Evolutionary conservation across 2,888 invertebrate genomes (phyloP), one percentile per base, ranked within the genome.

Genomic region (Mamestra brassicae): DNA sequence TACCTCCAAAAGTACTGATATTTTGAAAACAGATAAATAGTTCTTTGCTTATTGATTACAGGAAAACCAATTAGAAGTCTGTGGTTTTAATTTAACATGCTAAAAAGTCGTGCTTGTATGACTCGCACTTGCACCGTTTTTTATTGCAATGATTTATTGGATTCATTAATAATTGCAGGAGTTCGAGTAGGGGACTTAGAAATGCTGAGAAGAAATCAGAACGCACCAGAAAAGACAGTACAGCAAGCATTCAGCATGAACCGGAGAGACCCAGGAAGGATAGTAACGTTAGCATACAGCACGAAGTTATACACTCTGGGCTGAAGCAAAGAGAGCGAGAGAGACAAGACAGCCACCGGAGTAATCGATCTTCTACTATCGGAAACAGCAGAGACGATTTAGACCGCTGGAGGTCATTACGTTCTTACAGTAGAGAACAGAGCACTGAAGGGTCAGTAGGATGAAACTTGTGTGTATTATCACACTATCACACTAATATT

Each of bases 361-460:
- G 96, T 87, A 97, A 95, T 84, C 92, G 95, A 2, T 96, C 96
- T 4, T 96, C 96, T 55, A 96, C 93, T 5, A 93, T 96, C 77
- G 96, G 96, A 2, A 96, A 95, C 76, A 96, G 96, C 75, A 91
- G 96, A 78, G 96, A 96, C 85, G 96, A 96, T 84, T 90, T 96
- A 75, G 96, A 96, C 76, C 92, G 95, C 67, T 96, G 96, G 96
- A 92, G 96, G 63, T 96, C 96, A 2, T 87, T 96, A 77, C 90
- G 96, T 57, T 96, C 96, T 36, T 96, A 94, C 71, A 97, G 96
- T 89, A 92, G 97, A 80, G 97, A 97, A 87, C 96, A 96, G 66
- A 97, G 97, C 79, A 92, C 94, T 72, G 97, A 97, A 91, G 94
- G 97, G 97, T 96, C 89, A 81, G 77, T 77, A 78, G 15, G 5